Base-by-base conservation (phyloP, 2,888 invertebrate genomes). In the Noctua pronuba region DNA sequence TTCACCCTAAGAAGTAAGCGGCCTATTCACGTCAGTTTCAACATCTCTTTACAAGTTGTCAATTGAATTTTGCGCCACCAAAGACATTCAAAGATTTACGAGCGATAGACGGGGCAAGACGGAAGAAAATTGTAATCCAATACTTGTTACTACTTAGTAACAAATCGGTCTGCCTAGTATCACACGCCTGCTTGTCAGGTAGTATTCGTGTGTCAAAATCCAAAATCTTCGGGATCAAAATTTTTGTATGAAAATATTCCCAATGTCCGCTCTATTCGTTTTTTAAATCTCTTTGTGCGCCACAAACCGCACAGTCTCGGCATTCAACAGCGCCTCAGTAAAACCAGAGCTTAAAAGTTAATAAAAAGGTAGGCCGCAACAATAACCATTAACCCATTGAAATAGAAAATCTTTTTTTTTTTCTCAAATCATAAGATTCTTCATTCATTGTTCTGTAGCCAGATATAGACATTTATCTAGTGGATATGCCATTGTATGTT, bases 361-460 rank as follows among this genome's bases (percentile, higher is more conserved):
- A 68, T 49, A 80, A 84, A 71, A 64, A 49, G 55, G 6, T 66
- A 58, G 73, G 46, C 73, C 28, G 18, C 28, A 55, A 70, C 64
- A 76, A 73, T 72, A 72, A 64, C 70, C 44, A 72, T 75, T 76
- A 81, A 77, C 84, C 69, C n/a, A 73, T 74, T 82, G 77, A 85
- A 85, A 83, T 79, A 80, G 83, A 85, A 87, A 80, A 74, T 81
- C 38, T 60, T 74, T 78, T 78, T 80, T 38, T 87, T 82, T 81
- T 77, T 77, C 68, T 76, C 66, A 75, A 80, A 78, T 52, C 49
- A 62, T 84, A 77, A 71, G 65, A 87, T 82, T 87, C 76, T 78
- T 62, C 69, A 62, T 52, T 72, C 65, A 89, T 88, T 88, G 89
- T 89, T 87, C 71, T 72, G 3, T 28, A 41, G 52, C 10, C 66